Conservation (phyloP, 1,140 invertebrate genomes). For the Drosophila melanica region DNA sequence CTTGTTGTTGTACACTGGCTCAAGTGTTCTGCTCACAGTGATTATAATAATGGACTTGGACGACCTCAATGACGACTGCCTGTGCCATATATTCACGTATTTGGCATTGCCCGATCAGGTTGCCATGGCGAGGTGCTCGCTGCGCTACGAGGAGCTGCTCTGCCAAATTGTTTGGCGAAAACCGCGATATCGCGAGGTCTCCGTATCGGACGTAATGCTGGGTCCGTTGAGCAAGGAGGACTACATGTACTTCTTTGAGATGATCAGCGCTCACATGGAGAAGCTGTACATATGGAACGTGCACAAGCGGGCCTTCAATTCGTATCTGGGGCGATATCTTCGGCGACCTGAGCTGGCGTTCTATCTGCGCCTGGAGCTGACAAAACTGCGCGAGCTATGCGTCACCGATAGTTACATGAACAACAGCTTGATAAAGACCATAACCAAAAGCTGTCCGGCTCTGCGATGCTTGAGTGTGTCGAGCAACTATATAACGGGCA, state of each 20-base stretch:
- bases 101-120: slow-evolving; percentile 69
- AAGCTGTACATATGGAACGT: slow-evolving; percentile 66
- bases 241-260: slow-evolving; percentile 69
- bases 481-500: slow-evolving; percentile 66
- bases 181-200: slow-evolving; percentile 55
- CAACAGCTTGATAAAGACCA: slow-evolving; percentile 66
- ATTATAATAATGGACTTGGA: slow-evolving; percentile 51
- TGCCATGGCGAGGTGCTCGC: slow-evolving; percentile 52
- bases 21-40: slow-evolving; percentile 16
- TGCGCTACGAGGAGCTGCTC: slow-evolving; percentile 56
- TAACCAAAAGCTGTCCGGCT: slow-evolving; percentile 53
- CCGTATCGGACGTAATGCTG: slow-evolving; percentile 55
- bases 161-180: slow-evolving; percentile 63
- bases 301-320: slow-evolving; percentile 61
- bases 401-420: slow-evolving; percentile 60
- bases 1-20: slow-evolving; percentile 14
- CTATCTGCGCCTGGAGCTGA: slow-evolving; percentile 60
- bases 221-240: slow-evolving; percentile 60
- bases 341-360: slow-evolving; percentile 66
- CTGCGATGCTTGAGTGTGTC: slow-evolving; percentile 60
- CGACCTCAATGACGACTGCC: slow-evolving; percentile 70
- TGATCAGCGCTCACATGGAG: slow-evolving; percentile 60
- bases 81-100: slow-evolving; percentile 66
- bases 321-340: slow-evolving; percentile 68
- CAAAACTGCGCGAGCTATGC: slow-evolving; percentile 60